phyloP scores from a whole-genome alignment of 2,888 invertebrate species.

The Halictus ligatus region DNA sequence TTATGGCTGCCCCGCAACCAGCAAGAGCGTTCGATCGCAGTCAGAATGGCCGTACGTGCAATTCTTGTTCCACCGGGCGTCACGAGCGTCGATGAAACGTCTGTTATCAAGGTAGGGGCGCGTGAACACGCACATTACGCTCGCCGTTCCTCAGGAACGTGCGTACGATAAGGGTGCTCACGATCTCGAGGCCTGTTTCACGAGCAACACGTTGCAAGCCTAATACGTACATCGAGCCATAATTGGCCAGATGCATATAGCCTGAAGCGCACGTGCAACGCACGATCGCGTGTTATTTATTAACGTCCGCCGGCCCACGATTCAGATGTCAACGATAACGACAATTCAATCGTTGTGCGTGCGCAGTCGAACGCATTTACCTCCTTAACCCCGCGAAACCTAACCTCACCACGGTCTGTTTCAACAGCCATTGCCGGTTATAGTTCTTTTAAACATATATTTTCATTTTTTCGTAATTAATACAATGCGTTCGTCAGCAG shows the following conservation, averaged over 20 bases:
- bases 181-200: slow-evolving; percentile 57
- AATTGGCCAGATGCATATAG: slow-evolving; percentile 62
- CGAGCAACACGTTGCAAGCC: slow-evolving; percentile 66
- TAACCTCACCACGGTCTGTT: background rate
- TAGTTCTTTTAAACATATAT: background rate
- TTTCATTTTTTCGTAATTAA: background rate
- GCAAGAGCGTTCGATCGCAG: background rate
- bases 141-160: slow-evolving; percentile 59
- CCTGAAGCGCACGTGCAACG: slow-evolving; percentile 38
- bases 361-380: slow-evolving; percentile 39
- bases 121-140: slow-evolving; percentile 71
- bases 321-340: slow-evolving; percentile 48
- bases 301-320: slow-evolving; percentile 34
- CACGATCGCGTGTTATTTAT: slow-evolving; percentile 63
- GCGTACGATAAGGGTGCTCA: slow-evolving; percentile 67
- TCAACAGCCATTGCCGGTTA: background rate
- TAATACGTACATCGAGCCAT: slow-evolving; percentile 47
- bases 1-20: background rate
- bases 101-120: slow-evolving; percentile 62
- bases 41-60: slow-evolving; percentile 11
- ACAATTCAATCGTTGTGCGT: slow-evolving; percentile 47
- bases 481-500: background rate
- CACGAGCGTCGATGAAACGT: slow-evolving; percentile 41
- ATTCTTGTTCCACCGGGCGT: slow-evolving; percentile 44
- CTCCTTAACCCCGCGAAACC: background rate